Evolutionary conservation across 2,113 vertebrate genomes (phyloP).

Genomic region (Piprites chloris): DNA sequence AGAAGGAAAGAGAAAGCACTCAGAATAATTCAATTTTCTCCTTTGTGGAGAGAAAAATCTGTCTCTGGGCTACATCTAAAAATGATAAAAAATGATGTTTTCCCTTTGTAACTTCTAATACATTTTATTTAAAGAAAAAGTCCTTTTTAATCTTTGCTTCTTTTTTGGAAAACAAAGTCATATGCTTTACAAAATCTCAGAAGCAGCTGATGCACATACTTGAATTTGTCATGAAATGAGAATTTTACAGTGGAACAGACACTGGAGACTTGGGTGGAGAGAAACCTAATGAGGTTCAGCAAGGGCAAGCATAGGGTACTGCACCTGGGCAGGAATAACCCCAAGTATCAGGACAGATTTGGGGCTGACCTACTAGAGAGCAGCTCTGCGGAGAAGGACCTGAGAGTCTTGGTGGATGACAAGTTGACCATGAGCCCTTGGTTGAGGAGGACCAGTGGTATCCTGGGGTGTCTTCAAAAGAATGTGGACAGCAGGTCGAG

Average conservation of each 20-base stretch:
- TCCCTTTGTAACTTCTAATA: slow-evolving; percentile 12
- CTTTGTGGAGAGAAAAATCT: slow-evolving; percentile 38
- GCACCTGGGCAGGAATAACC: background rate
- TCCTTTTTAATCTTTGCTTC: background rate
- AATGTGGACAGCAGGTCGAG: background rate
- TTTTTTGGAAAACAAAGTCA: background rate
- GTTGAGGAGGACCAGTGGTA: background rate
- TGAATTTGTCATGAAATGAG: background rate
- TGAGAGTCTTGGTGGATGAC: background rate
- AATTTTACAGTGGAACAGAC: background rate
- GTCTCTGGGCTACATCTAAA: slow-evolving; percentile 30
- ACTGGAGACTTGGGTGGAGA: background rate
- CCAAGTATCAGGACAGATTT: background rate
- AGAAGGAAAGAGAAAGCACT: background rate
- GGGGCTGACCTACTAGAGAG: background rate
- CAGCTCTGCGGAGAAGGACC: background rate
- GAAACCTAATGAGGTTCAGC: background rate
- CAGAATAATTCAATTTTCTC: slow-evolving; percentile 58
- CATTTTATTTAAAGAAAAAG: slow-evolving; percentile 9
- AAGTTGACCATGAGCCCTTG: background rate
- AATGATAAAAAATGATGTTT: slow-evolving; percentile 2
- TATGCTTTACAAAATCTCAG: background rate
- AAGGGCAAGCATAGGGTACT: background rate
- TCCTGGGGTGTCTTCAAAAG: background rate
- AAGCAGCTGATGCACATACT: background rate